phyloP scores from a whole-genome alignment of 2,888 invertebrate genomes.

The Ditylenchus weischeri region DNA sequence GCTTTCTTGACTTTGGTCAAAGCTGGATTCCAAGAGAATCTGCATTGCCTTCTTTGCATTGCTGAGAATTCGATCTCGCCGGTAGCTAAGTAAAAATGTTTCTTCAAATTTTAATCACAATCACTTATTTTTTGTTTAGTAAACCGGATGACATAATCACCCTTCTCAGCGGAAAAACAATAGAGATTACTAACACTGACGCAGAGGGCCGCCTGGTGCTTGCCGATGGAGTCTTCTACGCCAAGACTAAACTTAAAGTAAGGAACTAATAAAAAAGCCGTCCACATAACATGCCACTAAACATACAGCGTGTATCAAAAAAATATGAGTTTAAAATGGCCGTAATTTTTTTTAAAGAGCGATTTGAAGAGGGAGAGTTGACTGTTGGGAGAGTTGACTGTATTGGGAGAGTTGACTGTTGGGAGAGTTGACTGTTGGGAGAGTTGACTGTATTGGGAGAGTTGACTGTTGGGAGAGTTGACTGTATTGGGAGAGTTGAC shows the following conservation, averaged over 20 bases:
- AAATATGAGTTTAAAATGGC: no score
- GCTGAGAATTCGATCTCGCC: conserved; percentile 87
- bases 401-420: no score
- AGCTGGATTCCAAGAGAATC: conserved; percentile 71
- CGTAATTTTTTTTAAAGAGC: no score
- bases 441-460: no score
- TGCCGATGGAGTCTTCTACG: conserved; percentile 71
- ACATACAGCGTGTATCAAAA: no score
- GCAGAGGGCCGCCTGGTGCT: conserved; percentile 86
- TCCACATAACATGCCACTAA: no score
- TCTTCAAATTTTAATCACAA: not conserved
- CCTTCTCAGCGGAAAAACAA: conserved; percentile 83
- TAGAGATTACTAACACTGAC: conserved; percentile 89
- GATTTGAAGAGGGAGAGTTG: no score
- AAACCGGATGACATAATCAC: conserved; percentile 81
- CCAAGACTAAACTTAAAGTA: conserved; percentile 47
- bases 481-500: no score
- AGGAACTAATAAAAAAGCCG: no score
- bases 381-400: no score
- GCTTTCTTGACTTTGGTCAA: conserved; percentile 77
- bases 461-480: no score
- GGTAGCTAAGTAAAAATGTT: conserved; percentile 44
- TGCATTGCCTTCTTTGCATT: conserved; percentile 83
- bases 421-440: no score
- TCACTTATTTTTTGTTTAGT: not conserved